phyloP scores from a whole-genome alignment of 2,113 vertebrate species.

The Bombycilla garrulus region DNA sequence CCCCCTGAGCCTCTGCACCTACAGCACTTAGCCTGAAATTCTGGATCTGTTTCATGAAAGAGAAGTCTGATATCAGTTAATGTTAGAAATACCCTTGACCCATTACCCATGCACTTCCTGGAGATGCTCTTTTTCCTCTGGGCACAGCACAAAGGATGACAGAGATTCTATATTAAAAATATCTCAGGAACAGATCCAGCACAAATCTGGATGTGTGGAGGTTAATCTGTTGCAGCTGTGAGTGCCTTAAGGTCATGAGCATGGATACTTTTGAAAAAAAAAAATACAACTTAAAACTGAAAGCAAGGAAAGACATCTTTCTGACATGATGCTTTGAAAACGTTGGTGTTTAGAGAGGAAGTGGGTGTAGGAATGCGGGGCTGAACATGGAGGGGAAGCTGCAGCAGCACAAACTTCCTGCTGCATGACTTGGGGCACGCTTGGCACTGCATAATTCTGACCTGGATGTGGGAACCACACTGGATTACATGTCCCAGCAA shows the following conservation, averaged over 20 bases:
- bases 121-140: background rate
- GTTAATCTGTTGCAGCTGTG: conserved; percentile 35
- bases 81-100: background rate
- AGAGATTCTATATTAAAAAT: background rate
- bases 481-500: background rate
- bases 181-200: background rate
- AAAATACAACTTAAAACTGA: background rate
- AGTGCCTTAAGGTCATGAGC: background rate
- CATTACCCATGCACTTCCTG: fast-evolving
- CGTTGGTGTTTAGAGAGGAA: background rate
- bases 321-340: background rate
- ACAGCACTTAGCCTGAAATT: background rate
- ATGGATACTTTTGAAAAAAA: conserved; percentile 3
- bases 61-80: background rate
- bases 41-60: background rate
- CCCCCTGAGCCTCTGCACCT: background rate
- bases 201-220: background rate
- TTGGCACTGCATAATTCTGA: background rate
- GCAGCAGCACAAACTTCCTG: background rate
- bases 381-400: background rate
- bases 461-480: background rate
- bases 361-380: background rate
- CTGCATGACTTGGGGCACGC: fast-evolving
- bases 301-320: background rate
- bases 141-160: background rate